A percentile compares a stretch with the other conserved stretches of the same genome.
phyloP scores from a whole-genome alignment of 1,140 invertebrate species.

The Drosophila mojavensis region DNA sequence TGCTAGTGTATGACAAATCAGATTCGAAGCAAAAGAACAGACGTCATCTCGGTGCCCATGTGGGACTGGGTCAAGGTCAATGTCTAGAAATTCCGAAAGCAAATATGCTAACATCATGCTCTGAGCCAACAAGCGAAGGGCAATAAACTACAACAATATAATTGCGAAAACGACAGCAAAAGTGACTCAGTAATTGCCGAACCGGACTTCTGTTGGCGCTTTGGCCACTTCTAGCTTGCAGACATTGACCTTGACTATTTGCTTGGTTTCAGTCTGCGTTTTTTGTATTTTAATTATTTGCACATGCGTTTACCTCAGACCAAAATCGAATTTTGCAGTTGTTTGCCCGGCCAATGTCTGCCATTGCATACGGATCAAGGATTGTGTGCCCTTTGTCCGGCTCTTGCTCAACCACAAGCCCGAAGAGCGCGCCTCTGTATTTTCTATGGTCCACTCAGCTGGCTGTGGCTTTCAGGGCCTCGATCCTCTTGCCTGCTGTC shows the following conservation, averaged over 20 bases:
- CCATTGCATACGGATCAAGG: constrained; percentile 61
- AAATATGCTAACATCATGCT: constrained; percentile 60
- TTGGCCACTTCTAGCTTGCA: constrained; percentile 52
- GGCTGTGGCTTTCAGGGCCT: constrained; percentile 65
- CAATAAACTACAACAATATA: constrained; percentile 64
- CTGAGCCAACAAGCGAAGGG: constrained; percentile 61
- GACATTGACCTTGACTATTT: constrained; percentile 41
- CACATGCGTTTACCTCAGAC: constrained; percentile 33
- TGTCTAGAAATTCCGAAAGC: constrained; percentile 68
- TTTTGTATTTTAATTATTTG: constrained; percentile 32
- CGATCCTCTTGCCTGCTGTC: constrained; percentile 68
- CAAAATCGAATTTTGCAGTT: constrained; percentile 35
- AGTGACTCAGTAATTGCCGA: constrained; percentile 76
- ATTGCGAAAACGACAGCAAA: constrained; percentile 50
- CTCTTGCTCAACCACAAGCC: constrained; percentile 54
- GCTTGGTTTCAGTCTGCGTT: background rate
- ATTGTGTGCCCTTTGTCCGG: constrained; percentile 50
- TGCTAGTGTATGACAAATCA: background rate
- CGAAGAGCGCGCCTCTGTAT: constrained; percentile 56
- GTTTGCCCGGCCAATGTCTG: constrained; percentile 36
- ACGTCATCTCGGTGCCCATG: constrained; percentile 6
- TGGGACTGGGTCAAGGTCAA: constrained; percentile 67
- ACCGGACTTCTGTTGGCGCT: constrained; percentile 38
- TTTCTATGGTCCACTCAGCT: constrained; percentile 55
- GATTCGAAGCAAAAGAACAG: constrained; percentile 47